Base-by-base conservation (phyloP, 2,113 vertebrate genomes). In the Dryoscopus gambensis region DNA sequence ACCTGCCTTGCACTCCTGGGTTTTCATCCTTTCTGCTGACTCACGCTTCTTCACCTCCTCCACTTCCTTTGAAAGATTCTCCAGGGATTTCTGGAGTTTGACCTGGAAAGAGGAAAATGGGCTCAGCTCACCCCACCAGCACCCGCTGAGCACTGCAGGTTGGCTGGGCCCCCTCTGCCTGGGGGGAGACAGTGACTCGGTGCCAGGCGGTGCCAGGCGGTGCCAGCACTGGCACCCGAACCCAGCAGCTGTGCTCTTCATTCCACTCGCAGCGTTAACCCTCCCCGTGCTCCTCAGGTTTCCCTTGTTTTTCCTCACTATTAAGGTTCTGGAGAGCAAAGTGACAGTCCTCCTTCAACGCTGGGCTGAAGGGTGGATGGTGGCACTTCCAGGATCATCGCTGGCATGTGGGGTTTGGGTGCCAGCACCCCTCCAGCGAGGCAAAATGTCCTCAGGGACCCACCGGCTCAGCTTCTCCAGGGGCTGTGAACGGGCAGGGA, bases 1-100 rank as follows among this genome's bases (percentile, higher is more conserved):
- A 97, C 96, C 68, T 97, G 95, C 96, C 96, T 96, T 96, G 88
- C 95, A 96, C 60, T 97, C 95, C 57, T 95, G 96, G 30, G 75
- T 94, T 93, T 97, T 97, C 77, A 89, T 64, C 67, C 81, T 95
- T 65, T 90, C 94, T 8, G 6, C 59, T 74, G 79, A 90, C 44
- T 94, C 95, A 56, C 6, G 0, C 69, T 93, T 96, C 82, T 85
- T 95, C 49, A 93, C 4, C 0, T 92, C 85, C 49, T 95, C 95
- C 20, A 44, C 60, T 63, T 95, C 82, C 73, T 97, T 95, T 6
- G 2, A 40, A 35, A 97, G 87, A 5, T 67, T n/a, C 64, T 95
- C 96, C 60, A 97, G 64, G 30, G 68, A 94, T 81, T 94, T 91
- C 75, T 96, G 93, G 47, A 97, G 95, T 88, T 95, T 96, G 39